Percentiles rank a stretch among this genome's conserved stretches.
Evolutionary conservation across 2,797 vertebrate species (phyloP).

Genomic region (Rhynchonycteris naso): DNA sequence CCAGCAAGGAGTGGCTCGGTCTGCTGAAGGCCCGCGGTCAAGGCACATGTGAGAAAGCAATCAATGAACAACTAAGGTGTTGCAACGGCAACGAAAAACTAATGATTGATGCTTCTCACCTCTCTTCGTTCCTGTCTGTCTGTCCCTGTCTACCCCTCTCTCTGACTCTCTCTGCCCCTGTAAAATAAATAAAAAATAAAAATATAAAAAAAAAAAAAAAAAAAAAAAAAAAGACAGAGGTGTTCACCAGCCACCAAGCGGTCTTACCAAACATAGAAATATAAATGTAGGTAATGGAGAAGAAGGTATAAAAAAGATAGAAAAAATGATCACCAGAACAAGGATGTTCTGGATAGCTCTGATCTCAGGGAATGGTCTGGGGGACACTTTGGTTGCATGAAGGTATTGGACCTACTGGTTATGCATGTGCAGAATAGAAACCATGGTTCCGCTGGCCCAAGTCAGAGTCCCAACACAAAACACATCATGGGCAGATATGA

Average conservation of each 20-base stretch:
- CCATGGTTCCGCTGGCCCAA: not conserved
- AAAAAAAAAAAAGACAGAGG: accelerated
- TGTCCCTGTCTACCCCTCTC: no score
- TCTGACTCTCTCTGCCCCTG: no score
- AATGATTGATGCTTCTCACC: no score
- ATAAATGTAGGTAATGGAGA: not conserved
- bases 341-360: not conserved
- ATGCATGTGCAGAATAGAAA: not conserved
- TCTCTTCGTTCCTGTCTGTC: no score
- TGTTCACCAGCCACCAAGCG: not conserved
- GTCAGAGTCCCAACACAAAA: not conserved
- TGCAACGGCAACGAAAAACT: no score
- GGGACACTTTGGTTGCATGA: not conserved
- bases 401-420: not conserved
- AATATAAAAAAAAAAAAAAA: no score
- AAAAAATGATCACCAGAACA: not conserved
- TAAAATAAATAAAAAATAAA: no score
- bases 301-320: not conserved
- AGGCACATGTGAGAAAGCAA: no score
- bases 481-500: not conserved
- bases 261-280: not conserved
- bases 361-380: not conserved
- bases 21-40: no score
- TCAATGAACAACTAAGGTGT: no score
- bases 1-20: no score